A percentile compares a stretch with the other conserved stretches of the same genome.
Conservation (phyloP, 1,140 invertebrate species). For the Campoletis sonorensis region DNA sequence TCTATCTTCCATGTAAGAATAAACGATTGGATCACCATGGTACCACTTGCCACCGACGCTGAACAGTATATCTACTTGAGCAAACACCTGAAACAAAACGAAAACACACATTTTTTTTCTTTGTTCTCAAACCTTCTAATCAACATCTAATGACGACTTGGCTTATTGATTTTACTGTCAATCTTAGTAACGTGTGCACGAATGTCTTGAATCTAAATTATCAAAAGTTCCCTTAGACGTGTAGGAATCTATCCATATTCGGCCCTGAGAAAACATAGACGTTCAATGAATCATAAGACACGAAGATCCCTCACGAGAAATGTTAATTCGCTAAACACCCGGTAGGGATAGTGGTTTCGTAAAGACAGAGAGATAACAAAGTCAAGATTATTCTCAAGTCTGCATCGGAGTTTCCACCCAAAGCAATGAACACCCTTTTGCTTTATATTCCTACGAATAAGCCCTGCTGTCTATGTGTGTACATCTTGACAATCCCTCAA, state of each 20-base stretch:
- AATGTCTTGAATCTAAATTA: no score
- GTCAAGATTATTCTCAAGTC: constrained; percentile 66
- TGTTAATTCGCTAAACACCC: constrained; percentile 36
- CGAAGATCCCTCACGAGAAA: neutral
- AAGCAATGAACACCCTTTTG: constrained; percentile 3
- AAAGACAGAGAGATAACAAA: constrained; percentile 67
- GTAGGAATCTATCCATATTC: no score
- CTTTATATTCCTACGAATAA: neutral
- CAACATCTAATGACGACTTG: neutral
- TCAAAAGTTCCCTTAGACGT: no score
- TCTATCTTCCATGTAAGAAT: constrained; percentile 79
- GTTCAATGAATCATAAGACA: neutral
- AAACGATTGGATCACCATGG: constrained; percentile 80
- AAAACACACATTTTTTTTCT: constrained; percentile 44
- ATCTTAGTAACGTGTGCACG: neutral
- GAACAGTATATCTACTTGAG: constrained; percentile 81
- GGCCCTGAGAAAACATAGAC: neutral
- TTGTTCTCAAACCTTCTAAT: neutral
- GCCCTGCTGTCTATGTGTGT: neutral
- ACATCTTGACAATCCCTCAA: constrained; percentile 16
- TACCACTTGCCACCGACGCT: constrained; percentile 84
- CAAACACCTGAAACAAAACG: constrained; percentile 78
- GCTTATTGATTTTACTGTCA: neutral
- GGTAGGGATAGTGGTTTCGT: constrained; percentile 17
- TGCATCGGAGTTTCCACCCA: neutral